Evolutionary conservation across 92 coral and sea anemone species (phyloP).

Genomic region (Actinernus sp.): DNA sequence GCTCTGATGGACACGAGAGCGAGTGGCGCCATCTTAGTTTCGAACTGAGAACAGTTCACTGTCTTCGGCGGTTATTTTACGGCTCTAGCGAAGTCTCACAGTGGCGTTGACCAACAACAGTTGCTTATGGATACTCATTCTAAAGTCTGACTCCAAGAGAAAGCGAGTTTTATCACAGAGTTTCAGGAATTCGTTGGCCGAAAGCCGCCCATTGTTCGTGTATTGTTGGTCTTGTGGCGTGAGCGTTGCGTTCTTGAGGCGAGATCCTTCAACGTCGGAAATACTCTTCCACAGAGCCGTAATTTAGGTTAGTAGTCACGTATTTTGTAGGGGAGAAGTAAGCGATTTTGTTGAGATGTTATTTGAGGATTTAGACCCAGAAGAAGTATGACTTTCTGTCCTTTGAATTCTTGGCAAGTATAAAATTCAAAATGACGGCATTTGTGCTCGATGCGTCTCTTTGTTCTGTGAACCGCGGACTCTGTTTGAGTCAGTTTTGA

Average conservation of each 20-base stretch:
- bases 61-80: constrained; percentile 68
- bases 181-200: constrained; percentile 64
- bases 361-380: background rate
- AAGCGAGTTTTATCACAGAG: constrained; percentile 28
- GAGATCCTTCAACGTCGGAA: constrained; percentile 67
- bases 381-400: constrained; percentile 43
- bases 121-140: constrained; percentile 54
- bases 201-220: constrained; percentile 87
- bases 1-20: constrained; percentile 92
- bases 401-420: constrained; percentile 45
- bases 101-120: constrained; percentile 27
- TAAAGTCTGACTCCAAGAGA: constrained; percentile 19
- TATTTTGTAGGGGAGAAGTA: constrained; percentile 43
- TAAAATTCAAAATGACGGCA: constrained; percentile 37
- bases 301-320: constrained; percentile 43
- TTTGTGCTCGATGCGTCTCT: constrained; percentile 53
- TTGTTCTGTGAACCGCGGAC: constrained; percentile 79
- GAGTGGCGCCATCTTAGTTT: constrained; percentile 98
- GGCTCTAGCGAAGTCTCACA: constrained; percentile 11
- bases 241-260: constrained; percentile 70
- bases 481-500: constrained; percentile 35
- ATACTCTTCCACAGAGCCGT: constrained; percentile 16
- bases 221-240: constrained; percentile 65
- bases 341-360: constrained; percentile 57
- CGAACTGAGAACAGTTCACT: constrained; percentile 57